Percentiles rank a stretch among this genome's conserved stretches.
These are phyloP conservation scores for Drepana arcuata DNA, from an alignment of 1,140 invertebrate genomes.

Conservation along the genomic window DNA sequence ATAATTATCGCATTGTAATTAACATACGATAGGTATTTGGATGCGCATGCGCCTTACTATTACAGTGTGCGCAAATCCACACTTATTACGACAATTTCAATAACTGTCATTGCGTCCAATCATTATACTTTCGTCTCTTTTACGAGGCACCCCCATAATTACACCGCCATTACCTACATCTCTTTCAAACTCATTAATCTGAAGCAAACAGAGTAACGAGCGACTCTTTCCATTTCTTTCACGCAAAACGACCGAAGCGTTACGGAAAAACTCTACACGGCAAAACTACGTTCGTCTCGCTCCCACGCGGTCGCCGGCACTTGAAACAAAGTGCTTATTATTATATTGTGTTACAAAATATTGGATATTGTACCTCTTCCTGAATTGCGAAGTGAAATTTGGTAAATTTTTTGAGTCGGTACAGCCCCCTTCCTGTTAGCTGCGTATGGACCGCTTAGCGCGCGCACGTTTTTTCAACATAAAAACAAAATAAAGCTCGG, in stretches of 20 bases:
- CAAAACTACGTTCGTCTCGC: constrained; percentile 27
- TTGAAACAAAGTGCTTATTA: constrained; percentile 42
- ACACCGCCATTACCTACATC: constrained; percentile 46
- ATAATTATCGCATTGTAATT: constrained; percentile 42
- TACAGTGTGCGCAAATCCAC: constrained; percentile 30
- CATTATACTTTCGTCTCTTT: constrained; percentile 60
- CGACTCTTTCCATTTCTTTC: constrained; percentile 53
- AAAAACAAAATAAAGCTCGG: constrained; percentile 55
- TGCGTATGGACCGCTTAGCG: constrained; percentile 42
- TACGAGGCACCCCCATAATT: constrained; percentile 54
- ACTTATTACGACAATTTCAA: constrained; percentile 51
- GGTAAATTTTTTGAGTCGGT: constrained; percentile 42
- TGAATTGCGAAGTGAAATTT: too few relatives aligned
- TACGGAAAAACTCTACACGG: constrained; percentile 23
- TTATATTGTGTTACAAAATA: too few relatives aligned
- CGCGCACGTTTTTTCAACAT: constrained; percentile 34
- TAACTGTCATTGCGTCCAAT: constrained; percentile 56
- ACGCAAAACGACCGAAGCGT: constrained; percentile 24
- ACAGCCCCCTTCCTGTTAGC: too few relatives aligned
- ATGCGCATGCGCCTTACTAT: constrained; percentile 31
- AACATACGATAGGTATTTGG: constrained; percentile 39
- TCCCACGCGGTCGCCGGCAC: constrained; percentile 20
- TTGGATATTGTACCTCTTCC: too few relatives aligned
- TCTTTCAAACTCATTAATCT: constrained; percentile 60
- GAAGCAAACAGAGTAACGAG: constrained; percentile 23